These are phyloP conservation scores for Varroa destructor DNA, from an alignment of 1,140 invertebrate genomes.

Conservation along the genomic window DNA sequence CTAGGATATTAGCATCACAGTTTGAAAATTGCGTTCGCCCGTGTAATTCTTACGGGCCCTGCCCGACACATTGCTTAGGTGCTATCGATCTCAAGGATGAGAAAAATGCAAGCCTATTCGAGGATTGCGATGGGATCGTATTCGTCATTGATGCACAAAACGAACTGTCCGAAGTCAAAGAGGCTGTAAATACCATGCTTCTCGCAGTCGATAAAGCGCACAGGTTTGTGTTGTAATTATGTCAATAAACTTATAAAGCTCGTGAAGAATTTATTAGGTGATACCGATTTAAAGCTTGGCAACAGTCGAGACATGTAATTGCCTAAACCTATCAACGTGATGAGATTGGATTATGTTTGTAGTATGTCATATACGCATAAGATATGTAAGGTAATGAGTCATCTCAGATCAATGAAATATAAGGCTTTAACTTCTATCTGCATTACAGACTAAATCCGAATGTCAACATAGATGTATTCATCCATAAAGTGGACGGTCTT, in stretches of 20 bases:
- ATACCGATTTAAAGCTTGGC: no score
- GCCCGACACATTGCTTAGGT: background rate
- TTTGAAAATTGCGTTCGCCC: background rate
- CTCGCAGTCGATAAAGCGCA: constrained; percentile 18
- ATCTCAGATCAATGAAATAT: no score
- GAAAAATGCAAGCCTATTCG: constrained; percentile 34
- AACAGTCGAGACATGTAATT: background rate
- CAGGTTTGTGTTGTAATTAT: constrained; percentile 50
- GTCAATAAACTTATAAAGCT: constrained; percentile 23
- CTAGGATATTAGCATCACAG: background rate
- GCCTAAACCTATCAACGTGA: background rate
- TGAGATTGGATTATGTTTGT: no score
- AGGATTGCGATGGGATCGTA: constrained; percentile 69
- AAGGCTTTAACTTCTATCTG: constrained; percentile 17
- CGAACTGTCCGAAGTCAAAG: constrained; percentile 24
- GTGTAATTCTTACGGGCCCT: background rate
- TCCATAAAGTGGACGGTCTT: constrained; percentile 96
- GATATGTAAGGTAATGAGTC: no score
- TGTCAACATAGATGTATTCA: constrained; percentile 96
- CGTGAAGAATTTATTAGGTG: background rate
- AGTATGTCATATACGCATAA: no score
- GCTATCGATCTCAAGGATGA: constrained; percentile 22
- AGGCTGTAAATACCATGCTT: constrained; percentile 17
- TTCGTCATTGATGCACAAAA: constrained; percentile 87
- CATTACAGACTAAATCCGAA: constrained; percentile 70